Conservation (phyloP, 2,113 vertebrate genomes). For the Periophthalmus modestus region DNA sequence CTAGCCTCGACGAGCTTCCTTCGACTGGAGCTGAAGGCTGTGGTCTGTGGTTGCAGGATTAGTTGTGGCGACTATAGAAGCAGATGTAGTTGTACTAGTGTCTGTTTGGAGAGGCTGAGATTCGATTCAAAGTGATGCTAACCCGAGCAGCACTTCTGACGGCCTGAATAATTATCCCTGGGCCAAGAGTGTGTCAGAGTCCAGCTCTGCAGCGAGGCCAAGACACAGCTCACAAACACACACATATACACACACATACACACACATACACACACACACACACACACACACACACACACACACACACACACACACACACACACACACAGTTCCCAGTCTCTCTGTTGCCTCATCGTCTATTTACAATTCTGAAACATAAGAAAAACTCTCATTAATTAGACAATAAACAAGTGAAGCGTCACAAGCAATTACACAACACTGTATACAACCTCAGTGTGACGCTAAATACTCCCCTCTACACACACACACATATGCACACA, state of each 20-base stretch:
- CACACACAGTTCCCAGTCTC: conserved; percentile 55
- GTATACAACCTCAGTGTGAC: conserved; percentile 8
- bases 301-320: too few relatives aligned
- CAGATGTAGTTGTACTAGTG: not conserved
- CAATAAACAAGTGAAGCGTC: conserved; percentile 34
- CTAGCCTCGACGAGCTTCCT: too few relatives aligned
- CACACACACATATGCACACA: too few relatives aligned
- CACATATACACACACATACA: too few relatives aligned
- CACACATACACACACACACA: too few relatives aligned
- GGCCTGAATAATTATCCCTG: conserved; percentile 62
- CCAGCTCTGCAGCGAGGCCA: conserved; percentile 44
- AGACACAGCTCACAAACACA: conserved; percentile 44
- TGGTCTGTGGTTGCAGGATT: too few relatives aligned
- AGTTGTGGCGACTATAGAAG: too few relatives aligned
- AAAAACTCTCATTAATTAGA: conserved; percentile 67
- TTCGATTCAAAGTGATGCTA: conserved; percentile 25
- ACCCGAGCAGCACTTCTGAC: conserved; percentile 52
- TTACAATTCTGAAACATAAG: conserved; percentile 60
- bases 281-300: too few relatives aligned
- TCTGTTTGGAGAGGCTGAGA: not conserved
- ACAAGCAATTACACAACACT: conserved; percentile 46
- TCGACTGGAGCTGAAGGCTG: too few relatives aligned
- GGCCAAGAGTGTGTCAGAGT: conserved; percentile 51
- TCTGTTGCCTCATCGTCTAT: conserved; percentile 34
- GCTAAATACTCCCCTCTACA: not conserved